Percentiles rank a stretch among this genome's conserved stretches.
Conservation (phyloP, 1,140 invertebrate genomes). For the Bursaphelenchus mucronatus region DNA sequence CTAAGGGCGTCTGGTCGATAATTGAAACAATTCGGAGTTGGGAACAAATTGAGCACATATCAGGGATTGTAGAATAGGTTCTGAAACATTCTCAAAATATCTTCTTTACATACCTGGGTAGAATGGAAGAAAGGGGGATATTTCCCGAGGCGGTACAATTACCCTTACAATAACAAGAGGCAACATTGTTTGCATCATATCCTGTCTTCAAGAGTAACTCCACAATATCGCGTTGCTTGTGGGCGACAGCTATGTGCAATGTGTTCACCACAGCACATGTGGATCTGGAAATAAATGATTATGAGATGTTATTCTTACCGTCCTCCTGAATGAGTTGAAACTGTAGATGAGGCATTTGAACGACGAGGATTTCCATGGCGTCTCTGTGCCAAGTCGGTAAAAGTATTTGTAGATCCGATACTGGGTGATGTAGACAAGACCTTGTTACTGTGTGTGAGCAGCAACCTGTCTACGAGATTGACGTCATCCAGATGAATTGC, state of each 20-base stretch:
- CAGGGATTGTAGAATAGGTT: conserved; percentile 50
- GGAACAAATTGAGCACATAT: conserved; percentile 55
- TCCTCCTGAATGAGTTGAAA: conserved; percentile 60
- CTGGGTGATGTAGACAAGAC: conserved; percentile 53
- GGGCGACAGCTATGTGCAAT: conserved; percentile 57
- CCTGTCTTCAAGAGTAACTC: conserved; percentile 57
- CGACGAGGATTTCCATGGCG: conserved; percentile 49
- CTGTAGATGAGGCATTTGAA: conserved; percentile 58
- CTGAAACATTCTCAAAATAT: conserved; percentile 24
- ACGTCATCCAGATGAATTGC: conserved; percentile 59
- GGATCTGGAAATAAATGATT: conserved; percentile 41
- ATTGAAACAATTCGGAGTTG: conserved; percentile 56
- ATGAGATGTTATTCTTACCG: conserved; percentile 30
- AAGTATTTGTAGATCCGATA: conserved; percentile 58
- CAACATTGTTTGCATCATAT: conserved; percentile 57
- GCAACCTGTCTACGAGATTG: conserved; percentile 54
- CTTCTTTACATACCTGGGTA: conserved; percentile 43
- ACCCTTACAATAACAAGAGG: conserved; percentile 55
- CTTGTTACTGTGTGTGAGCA: conserved; percentile 52
- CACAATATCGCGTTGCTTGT: conserved; percentile 59
- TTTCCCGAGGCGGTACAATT: conserved; percentile 58
- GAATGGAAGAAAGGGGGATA: conserved; percentile 57
- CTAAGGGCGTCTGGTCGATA: conserved; percentile 57
- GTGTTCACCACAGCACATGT: conserved; percentile 57
- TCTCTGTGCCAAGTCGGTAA: conserved; percentile 57